Evolutionary conservation across 2,888 invertebrate species (phyloP).

Genomic region (Strigamia transsilvanica): DNA sequence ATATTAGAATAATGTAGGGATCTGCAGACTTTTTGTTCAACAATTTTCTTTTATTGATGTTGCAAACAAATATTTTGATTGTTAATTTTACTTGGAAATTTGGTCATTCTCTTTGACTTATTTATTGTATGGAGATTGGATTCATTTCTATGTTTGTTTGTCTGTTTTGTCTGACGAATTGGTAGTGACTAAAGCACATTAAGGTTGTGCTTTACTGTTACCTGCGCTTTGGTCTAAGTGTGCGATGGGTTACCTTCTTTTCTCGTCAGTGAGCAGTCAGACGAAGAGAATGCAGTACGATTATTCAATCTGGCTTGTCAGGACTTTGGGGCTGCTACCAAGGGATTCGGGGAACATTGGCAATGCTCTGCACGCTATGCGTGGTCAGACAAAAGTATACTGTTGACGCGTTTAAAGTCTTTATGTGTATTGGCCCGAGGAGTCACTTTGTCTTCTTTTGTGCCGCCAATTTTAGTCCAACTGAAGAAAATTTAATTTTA

Average conservation of each 20-base stretch:
- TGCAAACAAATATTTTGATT: too few species aligned
- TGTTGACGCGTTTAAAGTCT: conserved; percentile 47
- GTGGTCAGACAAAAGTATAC: conserved; percentile 45
- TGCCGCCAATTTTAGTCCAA: background rate
- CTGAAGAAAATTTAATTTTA: background rate
- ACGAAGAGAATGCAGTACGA: conserved; percentile 45
- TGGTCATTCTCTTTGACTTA: background rate
- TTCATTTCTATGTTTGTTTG: background rate
- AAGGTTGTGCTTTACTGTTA: conserved; percentile 19
- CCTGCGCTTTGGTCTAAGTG: conserved; percentile 28
- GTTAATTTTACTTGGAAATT: too few species aligned
- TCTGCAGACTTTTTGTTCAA: too few species aligned
- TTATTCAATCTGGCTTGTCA: conserved; percentile 49
- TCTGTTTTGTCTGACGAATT: background rate
- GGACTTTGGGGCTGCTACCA: conserved; percentile 28
- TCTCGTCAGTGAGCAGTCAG: conserved; percentile 20
- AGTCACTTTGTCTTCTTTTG: conserved; percentile 9
- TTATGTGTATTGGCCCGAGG: conserved; percentile 36
- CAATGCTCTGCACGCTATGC: conserved; percentile 44
- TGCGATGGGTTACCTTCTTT: conserved; percentile 34
- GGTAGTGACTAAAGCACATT: conserved; percentile 25
- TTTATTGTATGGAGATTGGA: background rate
- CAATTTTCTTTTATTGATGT: too few species aligned
- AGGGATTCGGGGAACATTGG: conserved; percentile 33
- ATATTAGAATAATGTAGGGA: too few species aligned